phyloP scores from a whole-genome alignment of 1,140 invertebrate species.

The Orius insidiosus region DNA sequence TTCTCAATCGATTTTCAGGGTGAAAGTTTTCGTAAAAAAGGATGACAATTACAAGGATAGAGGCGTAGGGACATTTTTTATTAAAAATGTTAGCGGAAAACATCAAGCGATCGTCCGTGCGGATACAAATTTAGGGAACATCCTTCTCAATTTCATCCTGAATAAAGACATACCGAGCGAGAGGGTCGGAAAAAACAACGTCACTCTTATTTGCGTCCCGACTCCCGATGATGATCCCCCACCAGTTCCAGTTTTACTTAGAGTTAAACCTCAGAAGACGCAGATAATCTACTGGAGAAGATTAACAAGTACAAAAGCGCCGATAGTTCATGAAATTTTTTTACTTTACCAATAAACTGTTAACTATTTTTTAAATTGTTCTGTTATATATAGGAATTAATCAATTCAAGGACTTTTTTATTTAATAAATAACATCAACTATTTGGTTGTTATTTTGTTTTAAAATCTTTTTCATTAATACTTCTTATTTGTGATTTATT shows the following conservation, averaged over 20 bases:
- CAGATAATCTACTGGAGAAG: slow-evolving; percentile 57
- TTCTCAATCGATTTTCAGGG: slow-evolving; percentile 30
- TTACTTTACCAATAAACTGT: too few species aligned
- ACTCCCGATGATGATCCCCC: slow-evolving; percentile 49
- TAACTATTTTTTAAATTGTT: neutral
- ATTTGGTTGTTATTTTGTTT: too few species aligned
- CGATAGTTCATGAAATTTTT: neutral
- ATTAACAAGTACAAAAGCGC: slow-evolving; percentile 48
- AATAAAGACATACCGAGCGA: slow-evolving; percentile 48
- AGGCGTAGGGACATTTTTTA: slow-evolving; percentile 69
- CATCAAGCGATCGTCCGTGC: slow-evolving; percentile 73
- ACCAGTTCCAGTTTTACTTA: slow-evolving; percentile 58
- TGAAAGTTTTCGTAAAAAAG: slow-evolving; percentile 83
- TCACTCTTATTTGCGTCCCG: slow-evolving; percentile 67
- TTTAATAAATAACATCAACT: neutral
- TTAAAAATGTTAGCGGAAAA: slow-evolving; percentile 65
- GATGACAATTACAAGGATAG: slow-evolving; percentile 47
- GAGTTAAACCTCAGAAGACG: slow-evolving; percentile 73
- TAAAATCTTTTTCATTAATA: too few species aligned
- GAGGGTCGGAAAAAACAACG: slow-evolving; percentile 80
- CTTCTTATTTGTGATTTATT: too few species aligned
- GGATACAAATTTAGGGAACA: slow-evolving; percentile 72
- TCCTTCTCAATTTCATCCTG: slow-evolving; percentile 69
- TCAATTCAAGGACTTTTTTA: neutral
- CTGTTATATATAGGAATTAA: neutral